Conservation (phyloP, 2,113 vertebrate genomes). For the Gasterosteus aculeatus region DNA sequence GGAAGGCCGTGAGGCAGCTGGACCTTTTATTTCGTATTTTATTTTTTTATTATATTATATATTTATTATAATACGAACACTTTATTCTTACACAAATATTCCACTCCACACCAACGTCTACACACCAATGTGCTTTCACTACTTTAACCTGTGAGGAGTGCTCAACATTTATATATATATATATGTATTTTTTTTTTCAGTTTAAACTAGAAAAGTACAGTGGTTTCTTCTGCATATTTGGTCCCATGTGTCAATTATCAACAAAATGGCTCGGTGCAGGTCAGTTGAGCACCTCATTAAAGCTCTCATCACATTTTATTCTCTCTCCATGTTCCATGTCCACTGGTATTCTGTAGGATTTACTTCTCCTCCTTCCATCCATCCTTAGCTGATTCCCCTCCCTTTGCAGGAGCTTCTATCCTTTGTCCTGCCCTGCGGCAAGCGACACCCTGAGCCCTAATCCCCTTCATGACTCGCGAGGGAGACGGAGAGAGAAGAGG, state of each 20-base stretch:
- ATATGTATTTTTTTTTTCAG: neutral
- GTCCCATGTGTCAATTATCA: neutral
- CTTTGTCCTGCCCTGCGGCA: conserved; percentile 37
- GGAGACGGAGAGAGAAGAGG: neutral
- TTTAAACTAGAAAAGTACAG: neutral
- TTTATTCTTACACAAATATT: too few species aligned
- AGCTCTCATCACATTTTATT: conserved; percentile 15
- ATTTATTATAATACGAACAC: too few species aligned
- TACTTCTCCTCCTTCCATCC: conserved; percentile 38
- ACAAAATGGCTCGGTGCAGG: neutral
- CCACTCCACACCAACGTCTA: too few species aligned
- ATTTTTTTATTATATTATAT: too few species aligned
- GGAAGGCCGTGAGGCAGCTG: neutral
- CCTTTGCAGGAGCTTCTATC: conserved; percentile 25
- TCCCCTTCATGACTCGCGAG: conserved; percentile 29
- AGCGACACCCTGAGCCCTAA: conserved; percentile 41
- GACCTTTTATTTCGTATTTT: neutral
- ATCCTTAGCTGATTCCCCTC: conserved; percentile 44
- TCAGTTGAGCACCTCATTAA: conserved; percentile 35
- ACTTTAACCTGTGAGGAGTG: neutral
- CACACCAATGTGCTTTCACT: neutral
- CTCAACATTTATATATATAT: neutral
- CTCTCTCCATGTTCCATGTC: conserved; percentile 13
- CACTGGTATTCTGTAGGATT: conserved; percentile 15
- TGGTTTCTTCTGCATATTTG: conserved; percentile 1